Conservation (phyloP, 2,113 vertebrate species). For the Numida meleagris region DNA sequence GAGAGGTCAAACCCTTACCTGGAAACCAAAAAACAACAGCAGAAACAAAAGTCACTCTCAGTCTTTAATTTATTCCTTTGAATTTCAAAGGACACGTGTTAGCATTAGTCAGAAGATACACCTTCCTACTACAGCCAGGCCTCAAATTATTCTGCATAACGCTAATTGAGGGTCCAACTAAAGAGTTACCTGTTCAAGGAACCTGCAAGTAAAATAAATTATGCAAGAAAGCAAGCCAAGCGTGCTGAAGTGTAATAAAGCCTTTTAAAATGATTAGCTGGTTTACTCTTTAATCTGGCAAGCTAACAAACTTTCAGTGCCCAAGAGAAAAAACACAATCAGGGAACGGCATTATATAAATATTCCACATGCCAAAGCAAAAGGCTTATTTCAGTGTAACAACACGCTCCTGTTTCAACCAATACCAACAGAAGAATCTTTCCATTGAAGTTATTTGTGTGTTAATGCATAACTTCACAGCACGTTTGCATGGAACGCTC, state of each 20-base stretch:
- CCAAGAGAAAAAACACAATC: conserved; percentile 32
- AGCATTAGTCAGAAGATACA: not conserved
- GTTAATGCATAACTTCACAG: conserved; percentile 46
- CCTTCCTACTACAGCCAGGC: not conserved
- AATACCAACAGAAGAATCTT: not conserved
- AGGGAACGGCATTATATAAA: conserved; percentile 27
- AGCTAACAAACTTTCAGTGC: conserved; percentile 28
- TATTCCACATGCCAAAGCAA: conserved; percentile 39
- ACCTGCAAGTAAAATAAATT: conserved; percentile 39
- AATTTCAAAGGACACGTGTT: conserved; percentile 24
- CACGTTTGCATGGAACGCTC: not conserved
- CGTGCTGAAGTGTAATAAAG: conserved; percentile 26
- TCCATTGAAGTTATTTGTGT: not conserved
- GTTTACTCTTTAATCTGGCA: conserved; percentile 51
- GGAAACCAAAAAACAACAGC: conserved; percentile 15
- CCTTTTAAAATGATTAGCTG: conserved; percentile 50
- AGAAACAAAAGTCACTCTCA: conserved; percentile 52
- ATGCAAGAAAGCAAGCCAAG: conserved; percentile 57
- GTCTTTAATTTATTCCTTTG: conserved; percentile 46
- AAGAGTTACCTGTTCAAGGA: conserved; percentile 43
- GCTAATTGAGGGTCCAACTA: conserved; percentile 52
- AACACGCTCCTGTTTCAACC: conserved; percentile 34
- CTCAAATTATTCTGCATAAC: conserved; percentile 34
- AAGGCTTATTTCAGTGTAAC: conserved; percentile 35
- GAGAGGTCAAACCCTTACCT: conserved; percentile 18